Percentiles rank a stretch among this genome's conserved stretches.
Conservation (phyloP, 2,888 invertebrate species). For the Drosophila suboccidentalis region DNA sequence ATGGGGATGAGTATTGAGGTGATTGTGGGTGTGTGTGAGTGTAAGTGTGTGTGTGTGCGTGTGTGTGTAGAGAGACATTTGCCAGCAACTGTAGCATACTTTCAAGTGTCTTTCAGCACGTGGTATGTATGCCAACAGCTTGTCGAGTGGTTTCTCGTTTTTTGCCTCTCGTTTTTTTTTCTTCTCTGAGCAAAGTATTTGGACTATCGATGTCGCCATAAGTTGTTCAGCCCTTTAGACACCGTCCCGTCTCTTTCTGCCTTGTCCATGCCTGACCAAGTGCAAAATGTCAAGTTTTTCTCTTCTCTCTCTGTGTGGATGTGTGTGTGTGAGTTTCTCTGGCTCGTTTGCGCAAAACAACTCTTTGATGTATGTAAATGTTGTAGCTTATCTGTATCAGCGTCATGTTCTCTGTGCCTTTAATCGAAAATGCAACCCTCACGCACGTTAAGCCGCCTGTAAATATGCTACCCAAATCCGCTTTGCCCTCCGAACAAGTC, state of each 20-base stretch:
- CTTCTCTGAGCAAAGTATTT: constrained; percentile 65
- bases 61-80: constrained; percentile 57
- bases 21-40: constrained; percentile 21
- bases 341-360: constrained; percentile 42
- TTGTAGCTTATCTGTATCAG: constrained; percentile 69
- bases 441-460: constrained; percentile 59
- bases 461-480: constrained; percentile 57
- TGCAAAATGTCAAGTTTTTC: constrained; percentile 77
- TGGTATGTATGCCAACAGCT: constrained; percentile 82
- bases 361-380: constrained; percentile 74
- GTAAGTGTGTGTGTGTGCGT: constrained; percentile 2
- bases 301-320: constrained; percentile 8
- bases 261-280: constrained; percentile 73
- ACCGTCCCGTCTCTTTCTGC: constrained; percentile 19
- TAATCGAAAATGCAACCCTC: constrained; percentile 73
- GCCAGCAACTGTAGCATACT: constrained; percentile 75
- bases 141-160: constrained; percentile 78
- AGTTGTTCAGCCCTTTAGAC: constrained; percentile 75
- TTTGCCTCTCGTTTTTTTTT: constrained; percentile 36
- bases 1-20: constrained; percentile 39
- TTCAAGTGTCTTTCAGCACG: constrained; percentile 73
- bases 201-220: constrained; percentile 81
- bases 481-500: constrained; percentile 31
- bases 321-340: constrained; percentile 22
- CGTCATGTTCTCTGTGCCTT: constrained; percentile 47